phyloP scores from a whole-genome alignment of 2,888 invertebrate species.

The Ophonus ardosiacus region DNA sequence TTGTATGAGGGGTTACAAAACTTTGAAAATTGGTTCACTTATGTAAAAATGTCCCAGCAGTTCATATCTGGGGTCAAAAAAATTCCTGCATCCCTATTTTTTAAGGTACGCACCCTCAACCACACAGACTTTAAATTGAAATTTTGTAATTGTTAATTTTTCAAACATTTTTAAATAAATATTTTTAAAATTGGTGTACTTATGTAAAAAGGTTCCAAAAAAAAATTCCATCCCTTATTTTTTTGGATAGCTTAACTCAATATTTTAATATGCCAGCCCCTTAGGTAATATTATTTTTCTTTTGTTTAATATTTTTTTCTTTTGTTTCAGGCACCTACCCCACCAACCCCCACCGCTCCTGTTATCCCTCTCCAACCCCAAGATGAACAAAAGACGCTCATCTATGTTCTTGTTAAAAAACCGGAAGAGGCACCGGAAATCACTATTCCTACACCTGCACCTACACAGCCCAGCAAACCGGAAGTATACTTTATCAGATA shows the following conservation, averaged over 20 bases:
- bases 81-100: neutral
- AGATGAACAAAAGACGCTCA: conserved; percentile 92
- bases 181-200: too few species aligned
- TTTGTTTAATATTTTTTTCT: neutral
- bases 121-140: neutral
- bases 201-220: too few species aligned
- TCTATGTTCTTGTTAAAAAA: conserved; percentile 93
- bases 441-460: conserved; percentile 86
- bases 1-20: too few species aligned
- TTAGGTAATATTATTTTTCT: neutral
- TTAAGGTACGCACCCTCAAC: neutral
- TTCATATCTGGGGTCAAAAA: neutral
- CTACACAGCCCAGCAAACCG: conserved; percentile 92
- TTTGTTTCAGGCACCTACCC: conserved; percentile 92
- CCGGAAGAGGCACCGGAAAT: conserved; percentile 90
- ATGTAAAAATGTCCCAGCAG: neutral
- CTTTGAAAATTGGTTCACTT: neutral
- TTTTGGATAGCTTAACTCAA: too few species aligned
- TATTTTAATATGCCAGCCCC: too few species aligned
- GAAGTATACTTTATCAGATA: conserved; percentile 95
- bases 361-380: conserved; percentile 89
- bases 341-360: conserved; percentile 89
- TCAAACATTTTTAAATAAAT: too few species aligned
- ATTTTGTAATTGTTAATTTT: too few species aligned
- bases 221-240: too few species aligned